Base-by-base conservation (phyloP, 2,113 vertebrate species). In the Clarias gariepinus region DNA sequence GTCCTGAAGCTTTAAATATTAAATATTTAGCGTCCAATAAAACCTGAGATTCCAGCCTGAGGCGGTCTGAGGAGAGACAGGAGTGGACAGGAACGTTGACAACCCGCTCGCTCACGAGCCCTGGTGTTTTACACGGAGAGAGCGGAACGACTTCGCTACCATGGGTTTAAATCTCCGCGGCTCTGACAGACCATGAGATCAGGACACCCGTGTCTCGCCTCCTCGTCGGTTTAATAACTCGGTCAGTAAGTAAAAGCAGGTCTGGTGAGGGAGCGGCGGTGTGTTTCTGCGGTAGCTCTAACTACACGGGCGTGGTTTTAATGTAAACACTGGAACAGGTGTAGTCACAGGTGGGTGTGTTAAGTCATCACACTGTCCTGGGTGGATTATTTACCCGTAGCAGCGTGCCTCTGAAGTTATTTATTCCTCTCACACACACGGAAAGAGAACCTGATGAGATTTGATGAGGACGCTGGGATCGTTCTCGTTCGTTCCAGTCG, bases 21-120 rank as follows among this genome's bases (percentile, higher is more conserved):
- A 85, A 84, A 84, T 84, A 69, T 84, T 80, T 77, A 87, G 25
- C 81, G 71, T 79, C 21, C 21, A 63, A 61, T 4, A 36, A 61
- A 57, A 63, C 52, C 58, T 3, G 33, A 1, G 30, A 23, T 53
- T 89, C 47, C 69, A 76, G 88, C 88, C 88, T 41, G 78, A 61
- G 82, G 82, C 78, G n/a, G 79, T 81, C 13, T 66, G 81, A 53
- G 57, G 30, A 63, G 60, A 82, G 21, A 76, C 47, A 85, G 47
- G 63, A 30, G 61, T 19, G 33, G 58, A 58, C 77, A 28, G 1
- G 9, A n/a, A n/a, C n/a, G n/a, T n/a, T n/a, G n/a, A n/a, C n/a
- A n/a, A n/a, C n/a, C n/a, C n/a, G 41, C 33, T 28, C 33, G 69
- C 57, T 60, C 18, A 55, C 41, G 5, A 71, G 3, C 19, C 19